Percentiles rank a stretch among this genome's conserved stretches.
Conservation (phyloP, 2,888 invertebrate species). For the Parochlus steinenii region DNA sequence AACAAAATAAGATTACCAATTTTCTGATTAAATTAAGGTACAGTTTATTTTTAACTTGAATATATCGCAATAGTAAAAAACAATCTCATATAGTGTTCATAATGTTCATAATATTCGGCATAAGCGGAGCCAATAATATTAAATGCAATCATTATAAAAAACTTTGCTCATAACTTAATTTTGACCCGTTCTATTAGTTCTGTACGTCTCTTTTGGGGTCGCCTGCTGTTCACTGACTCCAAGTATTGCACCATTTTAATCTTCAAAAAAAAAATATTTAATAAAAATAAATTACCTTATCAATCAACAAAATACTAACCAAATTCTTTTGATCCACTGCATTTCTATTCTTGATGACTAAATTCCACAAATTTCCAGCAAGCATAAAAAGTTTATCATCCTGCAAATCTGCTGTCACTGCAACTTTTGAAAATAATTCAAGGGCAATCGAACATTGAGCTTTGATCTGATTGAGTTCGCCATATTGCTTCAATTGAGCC, state of each 20-base stretch:
- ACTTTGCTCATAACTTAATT: conserved; percentile 10
- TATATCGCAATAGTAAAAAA: no score
- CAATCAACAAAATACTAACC: conserved; percentile 21
- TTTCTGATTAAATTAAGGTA: no score
- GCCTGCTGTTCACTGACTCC: background rate
- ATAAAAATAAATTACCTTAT: background rate
- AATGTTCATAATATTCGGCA: no score
- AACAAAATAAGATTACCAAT: no score
- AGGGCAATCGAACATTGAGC: conserved; percentile 57
- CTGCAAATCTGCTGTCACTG: conserved; percentile 44
- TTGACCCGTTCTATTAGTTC: conserved; percentile 10
- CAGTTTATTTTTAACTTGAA: no score
- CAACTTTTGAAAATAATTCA: conserved; percentile 53
- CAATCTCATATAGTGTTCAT: no score
- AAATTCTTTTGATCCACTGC: conserved; percentile 36
- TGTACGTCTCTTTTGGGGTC: background rate
- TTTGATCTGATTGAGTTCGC: conserved; percentile 44
- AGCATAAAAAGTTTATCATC: conserved; percentile 44
- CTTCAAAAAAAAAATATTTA: no score
- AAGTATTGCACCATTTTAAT: background rate
- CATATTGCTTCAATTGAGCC: conserved; percentile 48
- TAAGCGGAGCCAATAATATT: background rate
- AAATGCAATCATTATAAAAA: background rate
- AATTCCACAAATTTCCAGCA: conserved; percentile 66
- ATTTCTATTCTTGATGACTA: conserved; percentile 48